Percentiles rank a stretch among this genome's conserved stretches.
phyloP scores from a whole-genome alignment of 1,140 invertebrate species.

The Centruroides vittatus region DNA sequence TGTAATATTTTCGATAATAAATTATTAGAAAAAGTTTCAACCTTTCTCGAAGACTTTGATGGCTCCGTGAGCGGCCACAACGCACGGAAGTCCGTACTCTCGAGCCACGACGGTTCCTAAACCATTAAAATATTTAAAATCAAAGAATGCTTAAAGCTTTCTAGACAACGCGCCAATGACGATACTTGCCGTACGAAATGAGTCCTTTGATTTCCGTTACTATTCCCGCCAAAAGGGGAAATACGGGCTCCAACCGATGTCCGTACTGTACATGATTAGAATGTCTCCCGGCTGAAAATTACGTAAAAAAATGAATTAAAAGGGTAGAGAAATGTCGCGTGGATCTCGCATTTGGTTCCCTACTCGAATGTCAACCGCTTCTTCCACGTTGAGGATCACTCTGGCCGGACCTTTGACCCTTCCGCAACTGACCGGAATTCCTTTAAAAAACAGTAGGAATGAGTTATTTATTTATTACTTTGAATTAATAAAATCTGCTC shows the following conservation, averaged over 20 bases:
- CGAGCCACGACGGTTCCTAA: conserved; percentile 70
- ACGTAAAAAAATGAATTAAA: not conserved
- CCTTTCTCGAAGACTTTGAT: conserved; percentile 54
- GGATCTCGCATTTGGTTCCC: not conserved
- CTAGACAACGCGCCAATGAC: too few relatives aligned
- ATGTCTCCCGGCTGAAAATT: conserved; percentile 43
- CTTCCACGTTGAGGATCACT: conserved; percentile 39
- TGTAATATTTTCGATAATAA: too few relatives aligned
- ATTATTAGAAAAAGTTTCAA: conserved; percentile 6
- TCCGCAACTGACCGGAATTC: conserved; percentile 54
- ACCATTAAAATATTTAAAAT: conserved; percentile 2
- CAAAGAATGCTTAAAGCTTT: not conserved
- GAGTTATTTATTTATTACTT: too few relatives aligned
- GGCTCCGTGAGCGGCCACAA: conserved; percentile 53
- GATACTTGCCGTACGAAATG: conserved; percentile 52
- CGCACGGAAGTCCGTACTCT: conserved; percentile 69
- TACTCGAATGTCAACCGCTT: conserved; percentile 29
- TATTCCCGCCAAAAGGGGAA: conserved; percentile 65
- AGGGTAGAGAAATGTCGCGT: not conserved
- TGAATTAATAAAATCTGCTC: too few relatives aligned
- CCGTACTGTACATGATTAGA: conserved; percentile 59
- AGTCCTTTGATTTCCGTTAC: conserved; percentile 73
- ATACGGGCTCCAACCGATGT: conserved; percentile 83
- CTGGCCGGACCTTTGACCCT: conserved; percentile 47
- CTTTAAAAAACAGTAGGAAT: conserved; percentile 22